phyloP scores from a whole-genome alignment of 2,888 invertebrate genomes.

The Scaptomyza parva region DNA sequence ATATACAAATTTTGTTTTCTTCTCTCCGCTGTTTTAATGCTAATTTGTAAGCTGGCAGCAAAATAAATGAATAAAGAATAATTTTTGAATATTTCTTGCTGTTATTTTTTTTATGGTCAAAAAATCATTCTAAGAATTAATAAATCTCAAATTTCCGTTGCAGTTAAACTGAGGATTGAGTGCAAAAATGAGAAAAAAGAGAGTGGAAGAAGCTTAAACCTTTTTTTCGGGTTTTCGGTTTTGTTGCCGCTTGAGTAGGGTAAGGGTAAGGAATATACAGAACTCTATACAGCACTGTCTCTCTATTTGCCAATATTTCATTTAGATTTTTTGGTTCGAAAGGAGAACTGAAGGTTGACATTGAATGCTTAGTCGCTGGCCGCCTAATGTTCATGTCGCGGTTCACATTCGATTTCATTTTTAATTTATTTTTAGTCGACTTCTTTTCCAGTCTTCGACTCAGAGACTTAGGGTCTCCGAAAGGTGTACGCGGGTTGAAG shows the following conservation, averaged over 20 bases:
- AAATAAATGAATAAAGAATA: conserved; percentile 38
- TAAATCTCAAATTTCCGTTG: conserved; percentile 77
- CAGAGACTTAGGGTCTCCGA: no score
- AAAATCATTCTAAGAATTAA: conserved; percentile 74
- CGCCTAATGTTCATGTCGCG: conserved; percentile 81
- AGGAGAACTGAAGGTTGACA: conserved; percentile 67
- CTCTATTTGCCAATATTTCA: conserved; percentile 62
- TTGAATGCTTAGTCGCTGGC: conserved; percentile 79
- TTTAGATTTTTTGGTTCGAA: no score
- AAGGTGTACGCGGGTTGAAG: not conserved
- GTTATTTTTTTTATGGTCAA: conserved; percentile 9
- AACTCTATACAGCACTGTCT: conserved; percentile 22
- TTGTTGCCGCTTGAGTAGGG: conserved; percentile 46
- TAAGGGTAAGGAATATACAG: conserved; percentile 12
- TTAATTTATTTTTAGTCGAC: conserved; percentile 68
- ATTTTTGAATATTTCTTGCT: conserved; percentile 6
- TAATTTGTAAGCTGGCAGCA: conserved; percentile 35
- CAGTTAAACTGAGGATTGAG: conserved; percentile 27
- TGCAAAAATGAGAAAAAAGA: conserved; percentile 7
- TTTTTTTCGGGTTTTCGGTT: conserved; percentile 2
- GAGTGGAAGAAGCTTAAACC: conserved; percentile 22
- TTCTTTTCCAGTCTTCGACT: no score
- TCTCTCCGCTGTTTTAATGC: conserved; percentile 11
- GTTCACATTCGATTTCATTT: conserved; percentile 77
- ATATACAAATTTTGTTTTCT: no score